Base-by-base conservation (phyloP, 2,113 vertebrate genomes). In the Oceanodroma tethys region DNA sequence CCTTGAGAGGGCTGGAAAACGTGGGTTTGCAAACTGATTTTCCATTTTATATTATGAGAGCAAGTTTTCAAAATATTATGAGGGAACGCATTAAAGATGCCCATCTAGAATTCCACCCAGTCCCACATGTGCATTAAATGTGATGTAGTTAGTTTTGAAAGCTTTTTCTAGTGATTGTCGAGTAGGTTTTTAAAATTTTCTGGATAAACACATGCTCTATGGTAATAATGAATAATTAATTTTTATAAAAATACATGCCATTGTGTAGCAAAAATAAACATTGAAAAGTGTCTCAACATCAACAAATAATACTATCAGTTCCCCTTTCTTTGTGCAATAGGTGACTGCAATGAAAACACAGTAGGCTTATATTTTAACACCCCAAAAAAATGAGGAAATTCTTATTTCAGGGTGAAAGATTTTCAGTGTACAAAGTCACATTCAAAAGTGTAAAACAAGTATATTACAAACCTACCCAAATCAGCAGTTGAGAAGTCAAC, bases 221-320 rank as follows among this genome's bases (percentile, higher is more conserved):
- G 23, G 65, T 74, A 56, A 38, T 32, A 65, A 84, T 72, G 47
- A 95, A 96, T 88, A 95, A 94, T 75, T 89, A 85, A 92, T 75
- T 59, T 30, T 68, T 90, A 38, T 32, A 62, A 86, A 88, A 90
- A 93, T 30, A 60, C 34, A 36, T 53, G 76, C 66, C 48, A 73
- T 74, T 82, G 82, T 59, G 13, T 45, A 84, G 74, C 53, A 84
- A 85, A 91, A 95, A 81, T 8, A 52, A 92, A 29, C 18, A 18
- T 3, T 26, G 48, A 81, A 43, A 80, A 95, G 55, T 22, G 27
- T n/a, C 58, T 86, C 85, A 59, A 62, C 29, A 38, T 38, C 68
- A 70, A 80, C 72, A 90, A 82, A 75, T n/a, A 80, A 34, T 1
- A 13, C 6, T 25, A 40, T 14, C 21, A 55, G 9, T n/a, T 66